These are phyloP conservation scores for Scaptomyza cyrtandrae DNA, from an alignment of 2,888 invertebrate species.

Conservation along the genomic window DNA sequence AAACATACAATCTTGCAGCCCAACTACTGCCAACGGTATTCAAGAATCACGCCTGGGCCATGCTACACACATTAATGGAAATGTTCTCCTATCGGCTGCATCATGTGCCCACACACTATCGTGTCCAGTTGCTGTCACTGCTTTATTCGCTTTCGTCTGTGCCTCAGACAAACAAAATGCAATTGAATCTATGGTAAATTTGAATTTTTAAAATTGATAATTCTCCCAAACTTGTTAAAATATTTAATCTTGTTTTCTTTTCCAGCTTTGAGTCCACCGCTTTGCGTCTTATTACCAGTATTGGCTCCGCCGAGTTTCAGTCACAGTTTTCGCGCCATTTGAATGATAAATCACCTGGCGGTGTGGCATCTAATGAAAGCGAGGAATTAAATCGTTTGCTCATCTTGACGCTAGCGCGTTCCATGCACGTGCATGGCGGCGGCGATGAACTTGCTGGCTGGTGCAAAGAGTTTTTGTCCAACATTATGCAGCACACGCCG, in stretches of 20 bases:
- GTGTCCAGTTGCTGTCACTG: conserved; percentile 95
- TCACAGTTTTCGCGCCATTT: conserved; percentile 95
- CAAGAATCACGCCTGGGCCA: conserved; percentile 97
- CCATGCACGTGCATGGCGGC: conserved; percentile 96
- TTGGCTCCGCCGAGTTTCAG: conserved; percentile 97
- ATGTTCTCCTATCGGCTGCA: conserved; percentile 99
- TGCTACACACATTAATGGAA: conserved; percentile 96
- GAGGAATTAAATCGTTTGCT: conserved; percentile 97
- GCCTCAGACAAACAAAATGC: conserved; percentile 97
- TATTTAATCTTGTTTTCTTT: neutral
- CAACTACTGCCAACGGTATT: conserved; percentile 96
- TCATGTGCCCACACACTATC: conserved; percentile 97
- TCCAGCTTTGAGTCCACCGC: conserved; percentile 93
- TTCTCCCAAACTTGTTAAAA: fast-evolving
- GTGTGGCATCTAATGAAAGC: conserved; percentile 94
- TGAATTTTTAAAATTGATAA: neutral
- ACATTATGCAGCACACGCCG: conserved; percentile 97
- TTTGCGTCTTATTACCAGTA: conserved; percentile 92
- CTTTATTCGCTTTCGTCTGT: conserved; percentile 95
- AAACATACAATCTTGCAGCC: conserved; percentile 85
- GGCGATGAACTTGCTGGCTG: conserved; percentile 87
- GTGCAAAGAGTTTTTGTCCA: conserved; percentile 94
- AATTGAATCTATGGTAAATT: conserved; percentile 94
- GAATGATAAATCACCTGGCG: conserved; percentile 91
- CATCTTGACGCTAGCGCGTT: conserved; percentile 96